Percentiles rank a stretch among this genome's conserved stretches.
Conservation (phyloP, 2,113 vertebrate species). For the Mesitornis unicolor region DNA sequence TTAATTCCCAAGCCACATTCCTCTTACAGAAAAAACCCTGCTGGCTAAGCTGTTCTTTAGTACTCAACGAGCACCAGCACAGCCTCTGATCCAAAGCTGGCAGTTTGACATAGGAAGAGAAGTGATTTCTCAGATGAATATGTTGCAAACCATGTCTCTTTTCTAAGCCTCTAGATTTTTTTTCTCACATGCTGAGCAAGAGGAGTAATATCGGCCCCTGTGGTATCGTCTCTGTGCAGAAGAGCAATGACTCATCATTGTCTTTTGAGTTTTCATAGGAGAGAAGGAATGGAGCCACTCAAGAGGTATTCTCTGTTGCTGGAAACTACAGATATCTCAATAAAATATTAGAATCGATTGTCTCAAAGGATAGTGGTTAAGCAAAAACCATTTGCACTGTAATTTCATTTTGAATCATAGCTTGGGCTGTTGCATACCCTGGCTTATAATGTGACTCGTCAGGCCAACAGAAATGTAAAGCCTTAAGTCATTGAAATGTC, state of each 20-base stretch:
- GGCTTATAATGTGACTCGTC: background rate
- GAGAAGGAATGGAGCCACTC: background rate
- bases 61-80: background rate
- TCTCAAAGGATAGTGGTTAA: background rate
- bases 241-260: slow-evolving; percentile 29
- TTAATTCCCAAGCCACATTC: slow-evolving; percentile 52
- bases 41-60: slow-evolving; percentile 35
- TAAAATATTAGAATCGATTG: background rate
- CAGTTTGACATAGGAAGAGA: slow-evolving; percentile 24
- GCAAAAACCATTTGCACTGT: background rate
- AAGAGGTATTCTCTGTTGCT: background rate
- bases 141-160: background rate
- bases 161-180: slow-evolving; percentile 1
- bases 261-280: background rate
- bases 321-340: background rate
- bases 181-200: background rate
- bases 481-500: background rate
- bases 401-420: background rate
- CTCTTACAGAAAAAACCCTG: slow-evolving; percentile 24
- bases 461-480: background rate
- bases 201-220: background rate
- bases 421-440: background rate
- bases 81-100: slow-evolving; percentile 36
- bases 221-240: background rate
- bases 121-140: slow-evolving; percentile 43